Conservation (phyloP, 2,888 invertebrate species). For the Ditula angustiorana region DNA sequence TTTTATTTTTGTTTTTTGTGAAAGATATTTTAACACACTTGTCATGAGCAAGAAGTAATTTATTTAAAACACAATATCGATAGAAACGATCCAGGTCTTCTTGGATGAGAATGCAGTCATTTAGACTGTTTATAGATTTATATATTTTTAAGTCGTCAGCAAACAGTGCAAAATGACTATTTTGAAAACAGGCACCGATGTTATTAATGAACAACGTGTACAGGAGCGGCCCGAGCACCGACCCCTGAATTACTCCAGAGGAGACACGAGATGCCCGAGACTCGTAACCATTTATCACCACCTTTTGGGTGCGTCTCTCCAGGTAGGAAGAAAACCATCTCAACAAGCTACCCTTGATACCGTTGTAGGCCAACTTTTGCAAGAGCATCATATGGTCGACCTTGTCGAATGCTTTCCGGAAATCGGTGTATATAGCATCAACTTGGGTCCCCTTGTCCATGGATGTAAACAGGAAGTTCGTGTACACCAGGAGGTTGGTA, state of each 20-base stretch:
- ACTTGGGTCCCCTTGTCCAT: not conserved
- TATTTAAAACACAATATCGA: constrained; percentile 5
- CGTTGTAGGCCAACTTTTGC: constrained; percentile 24
- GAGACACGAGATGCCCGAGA: not conserved
- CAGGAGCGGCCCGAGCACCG: constrained; percentile 9
- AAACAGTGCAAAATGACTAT: constrained; percentile 7
- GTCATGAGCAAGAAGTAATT: constrained; percentile 7
- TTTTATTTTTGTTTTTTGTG: constrained; percentile 12
- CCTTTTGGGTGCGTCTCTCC: constrained; percentile 25
- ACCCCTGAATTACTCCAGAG: constrained; percentile 23
- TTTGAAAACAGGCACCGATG: not conserved
- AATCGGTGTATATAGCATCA: not conserved
- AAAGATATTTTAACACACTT: constrained; percentile 25
- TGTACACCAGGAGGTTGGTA: not conserved
- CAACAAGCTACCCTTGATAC: constrained; percentile 31
- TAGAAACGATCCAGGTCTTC: not conserved
- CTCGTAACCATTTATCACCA: constrained; percentile 18
- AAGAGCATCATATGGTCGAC: not conserved
- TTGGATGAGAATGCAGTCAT: constrained; percentile 4
- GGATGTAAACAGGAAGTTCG: not conserved
- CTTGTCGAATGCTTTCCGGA: constrained; percentile 8
- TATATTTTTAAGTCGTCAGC: constrained; percentile 28
- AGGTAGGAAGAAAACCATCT: constrained; percentile 40
- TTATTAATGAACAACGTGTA: not conserved
- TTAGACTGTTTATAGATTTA: not conserved